A percentile compares a stretch with the other conserved stretches of the same genome.
These are phyloP conservation scores for Neotoxoptera formosana DNA, from an alignment of 1,140 invertebrate species.

Conservation along the genomic window DNA sequence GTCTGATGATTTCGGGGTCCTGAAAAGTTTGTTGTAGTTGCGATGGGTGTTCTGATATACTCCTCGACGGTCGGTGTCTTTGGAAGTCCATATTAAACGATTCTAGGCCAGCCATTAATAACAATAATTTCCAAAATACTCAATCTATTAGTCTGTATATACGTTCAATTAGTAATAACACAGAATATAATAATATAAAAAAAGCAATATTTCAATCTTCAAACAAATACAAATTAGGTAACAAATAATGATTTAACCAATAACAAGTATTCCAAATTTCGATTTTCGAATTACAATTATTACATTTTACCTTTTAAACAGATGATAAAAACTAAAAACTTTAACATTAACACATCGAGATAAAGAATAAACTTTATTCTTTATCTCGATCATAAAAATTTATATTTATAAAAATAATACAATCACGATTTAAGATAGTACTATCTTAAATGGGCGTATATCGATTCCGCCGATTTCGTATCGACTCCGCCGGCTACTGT, in stretches of 20 bases:
- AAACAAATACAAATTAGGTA: not conserved
- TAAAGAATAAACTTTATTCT: too few relatives aligned
- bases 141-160: not conserved
- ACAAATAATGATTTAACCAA: not conserved
- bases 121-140: not conserved
- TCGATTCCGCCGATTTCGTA: too few relatives aligned
- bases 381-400: too few relatives aligned
- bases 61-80: slow-evolving; percentile 29
- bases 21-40: not conserved
- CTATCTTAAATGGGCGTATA: too few relatives aligned
- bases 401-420: too few relatives aligned
- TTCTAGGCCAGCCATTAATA: slow-evolving; percentile 44
- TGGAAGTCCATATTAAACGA: not conserved
- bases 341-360: not conserved
- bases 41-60: slow-evolving; percentile 12
- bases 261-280: not conserved
- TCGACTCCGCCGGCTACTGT: too few relatives aligned
- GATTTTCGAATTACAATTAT: not conserved
- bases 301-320: not conserved
- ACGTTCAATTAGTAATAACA: not conserved
- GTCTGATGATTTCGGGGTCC: not conserved
- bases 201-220: not conserved
- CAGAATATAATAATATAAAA: too few relatives aligned
- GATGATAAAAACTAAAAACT: not conserved
- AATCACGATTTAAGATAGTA: too few relatives aligned